Evolutionary conservation across 2,888 invertebrate genomes (phyloP), one percentile per base, ranked within the genome.

Genomic region (Harmothoe impar): DNA sequence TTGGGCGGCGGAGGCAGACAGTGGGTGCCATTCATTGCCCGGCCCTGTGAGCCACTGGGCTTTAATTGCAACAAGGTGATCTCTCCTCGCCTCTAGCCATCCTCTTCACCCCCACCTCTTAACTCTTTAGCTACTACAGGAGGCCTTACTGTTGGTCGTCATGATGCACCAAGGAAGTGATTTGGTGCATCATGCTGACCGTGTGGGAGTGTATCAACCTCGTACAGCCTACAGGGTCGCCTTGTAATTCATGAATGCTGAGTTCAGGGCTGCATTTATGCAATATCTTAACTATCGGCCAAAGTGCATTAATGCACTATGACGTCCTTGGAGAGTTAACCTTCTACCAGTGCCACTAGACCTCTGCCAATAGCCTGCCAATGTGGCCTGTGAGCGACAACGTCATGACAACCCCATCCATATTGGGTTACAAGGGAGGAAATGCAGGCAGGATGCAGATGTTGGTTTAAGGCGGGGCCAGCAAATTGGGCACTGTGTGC

Each of bases 61-160:
- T 43, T 81, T 81, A 81, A 81, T 81, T 81, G 81, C 33, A 33
- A 43, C 81, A 43, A 43, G 81, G 35, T 43, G 81, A 81, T 35
- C 81, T 43, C 43, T 20, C 33, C 81, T 81, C 35, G 43, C 5
- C 72, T 72, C 1, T 15, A 15, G 29, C 25, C 15, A 72, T 12
- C 29, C 25, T 72, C 25, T 29, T 72, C 72, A 72, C 25, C 31
- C 5, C 5, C 62, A 62, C 23, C 62, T 62, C 62, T 62, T n/a
- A 43, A n/a, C n/a, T n/a, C n/a, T n/a, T n/a, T n/a, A n/a, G n/a
- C n/a, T n/a, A n/a, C n/a, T n/a, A n/a, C n/a, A n/a, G n/a, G n/a
- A n/a, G n/a, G n/a, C n/a, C n/a, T n/a, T n/a, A n/a, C n/a, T n/a
- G n/a, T n/a, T n/a, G n/a, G n/a, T n/a, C n/a, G n/a, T n/a, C n/a